Evolutionary conservation across 2,797 vertebrate genomes (phyloP).

Genomic region (Nannoperca obscura): DNA sequence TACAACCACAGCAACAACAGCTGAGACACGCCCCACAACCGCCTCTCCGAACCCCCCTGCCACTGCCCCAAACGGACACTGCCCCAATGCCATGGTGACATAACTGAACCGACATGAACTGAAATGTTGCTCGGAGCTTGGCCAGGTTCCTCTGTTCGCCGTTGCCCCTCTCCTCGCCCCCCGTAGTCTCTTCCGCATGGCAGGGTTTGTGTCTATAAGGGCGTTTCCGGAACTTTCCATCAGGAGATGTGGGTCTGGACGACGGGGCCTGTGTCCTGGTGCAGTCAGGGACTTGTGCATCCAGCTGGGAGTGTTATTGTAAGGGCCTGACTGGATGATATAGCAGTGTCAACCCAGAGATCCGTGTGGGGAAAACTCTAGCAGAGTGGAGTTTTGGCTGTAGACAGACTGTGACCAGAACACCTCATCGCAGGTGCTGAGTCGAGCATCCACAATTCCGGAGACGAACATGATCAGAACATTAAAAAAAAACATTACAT

Average conservation of each 20-base stretch:
- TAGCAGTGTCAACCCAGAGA: constrained; percentile 46
- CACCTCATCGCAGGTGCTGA: constrained; percentile 32
- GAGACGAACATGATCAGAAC: constrained; percentile 19
- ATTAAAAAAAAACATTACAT: not conserved
- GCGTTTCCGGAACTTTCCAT: constrained; percentile 61
- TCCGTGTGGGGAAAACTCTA: constrained; percentile 30
- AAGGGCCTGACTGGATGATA: constrained; percentile 50
- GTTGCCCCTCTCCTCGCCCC: constrained; percentile 27
- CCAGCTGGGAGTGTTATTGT: constrained; percentile 42
- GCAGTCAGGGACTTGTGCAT: constrained; percentile 48
- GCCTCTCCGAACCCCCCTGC: constrained; percentile 25
- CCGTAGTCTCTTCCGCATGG: constrained; percentile 52
- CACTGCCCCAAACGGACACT: constrained; percentile 45
- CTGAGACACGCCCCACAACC: constrained; percentile 83
- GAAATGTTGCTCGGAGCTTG: constrained; percentile 55
- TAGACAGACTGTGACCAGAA: not conserved
- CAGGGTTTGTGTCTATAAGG: constrained; percentile 62
- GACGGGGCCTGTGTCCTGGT: constrained; percentile 26
- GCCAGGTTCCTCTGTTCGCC: constrained; percentile 38
- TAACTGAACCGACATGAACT: constrained; percentile 51
- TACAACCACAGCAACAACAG: constrained; percentile 94
- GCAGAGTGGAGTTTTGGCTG: constrained; percentile 18
- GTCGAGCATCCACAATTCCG: not conserved
- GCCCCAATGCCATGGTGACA: constrained; percentile 47
- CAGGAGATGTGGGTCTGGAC: constrained; percentile 47